Base-by-base conservation (phyloP, 2,113 vertebrate species). In the Picathartes gymnocephalus region DNA sequence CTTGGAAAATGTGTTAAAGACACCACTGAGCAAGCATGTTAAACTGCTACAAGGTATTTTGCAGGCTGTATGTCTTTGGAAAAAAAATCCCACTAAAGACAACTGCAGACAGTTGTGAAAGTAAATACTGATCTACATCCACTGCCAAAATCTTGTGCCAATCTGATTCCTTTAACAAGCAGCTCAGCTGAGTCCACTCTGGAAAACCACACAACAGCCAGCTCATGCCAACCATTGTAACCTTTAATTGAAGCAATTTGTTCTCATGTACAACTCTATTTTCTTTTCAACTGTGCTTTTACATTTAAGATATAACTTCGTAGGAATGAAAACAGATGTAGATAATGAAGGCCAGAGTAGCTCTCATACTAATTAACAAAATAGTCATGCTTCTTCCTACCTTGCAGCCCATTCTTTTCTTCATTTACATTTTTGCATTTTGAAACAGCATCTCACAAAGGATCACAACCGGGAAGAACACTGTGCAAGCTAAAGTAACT, bases 211-310 rank as follows among this genome's bases (percentile, higher is more conserved):
- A 76, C 30, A 47, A 9, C n/a, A 39, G 65, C 24, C 60, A 88
- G 44, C 37, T 60, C 77, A 56, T 30, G 37, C 20, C 80, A 94
- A 58, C 11, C 54, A 33, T 35, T 40, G 13, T 8, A 93, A 78
- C 30, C 40, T 78, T 81, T 90, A 90, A 95, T 35, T 51, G 86
- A 94, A 78, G 40, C 51, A 95, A 89, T 89, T 58, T 68, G 80
- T 74, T 88, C 76, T 78, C 28, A 78, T 53, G 35, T 64, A 23
- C 48, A 83, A 60, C 5, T 35, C 40, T 68, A 58, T 58, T 78
- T 82, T 72, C 37, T 69, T 71, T 51, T 58, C 48, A 53, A 42
- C 11, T 80, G 60, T 42, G 69, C 37, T 77, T 77, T 50, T 54
- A 71, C 23, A 74, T 62, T 82, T 73, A 66, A 93, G 30, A 35